phyloP scores from a whole-genome alignment of 2,797 vertebrate genomes.

The Lithobates sylvaticus region DNA sequence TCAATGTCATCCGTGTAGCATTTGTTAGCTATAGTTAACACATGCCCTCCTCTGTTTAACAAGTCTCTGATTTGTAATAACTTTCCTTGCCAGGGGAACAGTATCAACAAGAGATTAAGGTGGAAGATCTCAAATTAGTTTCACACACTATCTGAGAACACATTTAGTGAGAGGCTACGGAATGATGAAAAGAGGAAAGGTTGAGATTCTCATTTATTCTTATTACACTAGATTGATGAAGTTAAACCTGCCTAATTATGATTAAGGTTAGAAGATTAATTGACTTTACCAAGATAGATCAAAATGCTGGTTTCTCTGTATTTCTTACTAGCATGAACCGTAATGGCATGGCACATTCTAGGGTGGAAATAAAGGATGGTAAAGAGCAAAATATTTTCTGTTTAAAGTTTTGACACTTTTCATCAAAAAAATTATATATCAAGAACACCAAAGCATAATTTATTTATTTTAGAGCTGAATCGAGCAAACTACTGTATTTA shows the following conservation, averaged over 20 bases:
- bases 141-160: conserved; percentile 60
- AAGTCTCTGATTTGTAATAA: conserved; percentile 62
- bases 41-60: conserved; percentile 57
- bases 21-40: conserved; percentile 58
- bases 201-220: conserved; percentile 62
- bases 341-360: conserved; percentile 19
- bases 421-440: too few relatives aligned
- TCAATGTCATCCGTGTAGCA: conserved; percentile 40
- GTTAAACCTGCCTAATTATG: conserved; percentile 62
- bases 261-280: conserved; percentile 62
- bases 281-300: conserved; percentile 62
- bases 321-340: conserved; percentile 5
- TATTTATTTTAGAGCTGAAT: too few relatives aligned
- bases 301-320: conserved; percentile 47
- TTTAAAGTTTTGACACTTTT: not conserved
- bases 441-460: too few relatives aligned
- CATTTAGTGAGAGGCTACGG: conserved; percentile 59
- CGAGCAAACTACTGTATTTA: too few relatives aligned
- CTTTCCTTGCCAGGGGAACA: conserved; percentile 61
- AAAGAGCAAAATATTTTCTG: conserved; percentile 26
- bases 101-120: conserved; percentile 63
- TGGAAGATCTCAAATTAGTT: conserved; percentile 63
- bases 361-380: not conserved
- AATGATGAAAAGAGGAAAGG: conserved; percentile 62
- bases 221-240: conserved; percentile 61